These are phyloP conservation scores for Pycnonotus jocosus DNA, from an alignment of 2,113 vertebrate species.

Conservation along the genomic window DNA sequence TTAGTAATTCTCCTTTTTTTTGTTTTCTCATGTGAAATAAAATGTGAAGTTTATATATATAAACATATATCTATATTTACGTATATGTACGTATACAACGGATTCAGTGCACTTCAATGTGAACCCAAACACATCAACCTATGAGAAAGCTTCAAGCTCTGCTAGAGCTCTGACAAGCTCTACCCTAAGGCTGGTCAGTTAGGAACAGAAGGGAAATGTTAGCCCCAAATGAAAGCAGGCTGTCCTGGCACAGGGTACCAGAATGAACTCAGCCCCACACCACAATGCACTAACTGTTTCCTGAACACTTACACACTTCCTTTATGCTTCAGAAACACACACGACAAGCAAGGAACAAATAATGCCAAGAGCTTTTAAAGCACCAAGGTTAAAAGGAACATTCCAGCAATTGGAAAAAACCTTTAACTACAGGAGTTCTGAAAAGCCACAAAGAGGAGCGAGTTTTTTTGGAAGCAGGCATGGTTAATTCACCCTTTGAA, in stretches of 20 bases:
- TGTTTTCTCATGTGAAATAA: background rate
- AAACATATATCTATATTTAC: background rate
- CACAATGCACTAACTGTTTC: slow-evolving; percentile 32
- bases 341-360: background rate
- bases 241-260: background rate
- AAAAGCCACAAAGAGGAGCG: slow-evolving; percentile 13
- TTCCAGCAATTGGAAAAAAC: background rate
- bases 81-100: background rate
- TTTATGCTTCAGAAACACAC: slow-evolving; percentile 44
- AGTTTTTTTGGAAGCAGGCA: background rate
- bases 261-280: slow-evolving; percentile 21
- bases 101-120: background rate
- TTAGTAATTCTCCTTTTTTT: background rate
- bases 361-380: slow-evolving; percentile 23
- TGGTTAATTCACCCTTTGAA: slow-evolving; percentile 20
- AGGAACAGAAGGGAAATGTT: background rate
- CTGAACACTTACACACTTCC: slow-evolving; percentile 26
- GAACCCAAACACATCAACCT: background rate
- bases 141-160: background rate
- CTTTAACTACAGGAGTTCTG: background rate
- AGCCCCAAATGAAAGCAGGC: background rate
- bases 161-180: background rate
- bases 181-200: background rate
- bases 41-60: background rate
- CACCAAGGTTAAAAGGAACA: slow-evolving; percentile 29